Base-by-base conservation (phyloP, 2,888 invertebrate species). In the Loripinus fragilis region DNA sequence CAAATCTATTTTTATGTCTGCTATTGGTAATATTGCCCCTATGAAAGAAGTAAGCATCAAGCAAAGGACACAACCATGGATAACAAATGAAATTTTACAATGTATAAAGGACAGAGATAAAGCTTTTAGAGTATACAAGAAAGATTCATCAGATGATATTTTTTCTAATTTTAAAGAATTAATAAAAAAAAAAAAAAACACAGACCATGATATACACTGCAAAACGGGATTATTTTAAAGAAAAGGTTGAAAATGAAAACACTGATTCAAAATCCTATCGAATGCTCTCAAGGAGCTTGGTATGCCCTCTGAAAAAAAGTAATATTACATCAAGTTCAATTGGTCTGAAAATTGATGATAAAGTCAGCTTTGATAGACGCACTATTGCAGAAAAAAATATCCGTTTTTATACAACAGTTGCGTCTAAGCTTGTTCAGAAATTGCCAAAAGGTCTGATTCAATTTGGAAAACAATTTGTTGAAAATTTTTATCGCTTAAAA, bases 1-100 rank as follows among this genome's bases (percentile, higher is more conserved):
- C 12, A 38, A 38, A 38, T 38, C 38, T 8, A 38, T 38, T 12
- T 38, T 38, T 38, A 8, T 8, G 38, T 8, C 38, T 38, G 38
- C 12, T 5, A 12, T 38, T 38, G 38, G 12, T 12, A 38, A 38
- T 38, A 38, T 38, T 38, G 38, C 38, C 38, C 38, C 38, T 8
- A 38, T 38, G 5, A 38, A 38, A 38, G 38, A 38, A 38, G 50
- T 69, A 50, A 10, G 68, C 5, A 48, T 68, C 28, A 68, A 69
- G n/a, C 45, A 50, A 30, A 20, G 69, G 33, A 69, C 69, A 50
- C 50, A 69, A 20, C 52, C 69, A 20, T 69, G 69, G 38, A 38
- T 38, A 8, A 12, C 5, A 5, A 38, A 12, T 38, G 38, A 38
- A 38, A 38, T 38, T 8, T 50, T 30, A 48, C 38, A 38, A 8